phyloP scores from a whole-genome alignment of 2,888 invertebrate genomes.

The Uloborus plumipes region DNA sequence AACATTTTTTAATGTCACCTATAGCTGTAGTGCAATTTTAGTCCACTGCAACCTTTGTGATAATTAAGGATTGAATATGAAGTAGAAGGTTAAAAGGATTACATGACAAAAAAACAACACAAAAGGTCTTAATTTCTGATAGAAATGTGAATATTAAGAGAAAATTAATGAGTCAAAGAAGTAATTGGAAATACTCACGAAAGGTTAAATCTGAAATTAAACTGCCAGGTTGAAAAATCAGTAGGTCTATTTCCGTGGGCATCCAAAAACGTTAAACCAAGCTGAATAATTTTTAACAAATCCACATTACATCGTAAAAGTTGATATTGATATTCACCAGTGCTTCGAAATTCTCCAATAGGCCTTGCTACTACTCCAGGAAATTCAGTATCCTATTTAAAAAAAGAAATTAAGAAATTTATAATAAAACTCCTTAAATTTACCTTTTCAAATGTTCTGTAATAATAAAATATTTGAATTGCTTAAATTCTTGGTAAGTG shows the following conservation, averaged over 20 bases:
- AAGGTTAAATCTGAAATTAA: constrained; percentile 98
- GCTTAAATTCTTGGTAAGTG: too few relatives aligned
- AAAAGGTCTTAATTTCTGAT: too few relatives aligned
- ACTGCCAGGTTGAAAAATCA: constrained; percentile 97
- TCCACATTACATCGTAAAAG: constrained; percentile 85
- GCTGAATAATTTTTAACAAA: constrained; percentile 94
- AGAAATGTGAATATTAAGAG: too few relatives aligned
- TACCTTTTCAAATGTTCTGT: too few relatives aligned
- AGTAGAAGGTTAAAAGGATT: too few relatives aligned
- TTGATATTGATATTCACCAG: constrained; percentile 75
- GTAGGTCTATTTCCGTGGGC: constrained; percentile 95
- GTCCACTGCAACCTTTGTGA: too few relatives aligned
- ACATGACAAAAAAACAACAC: too few relatives aligned
- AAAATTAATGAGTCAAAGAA: too few relatives aligned
- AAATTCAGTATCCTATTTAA: constrained; percentile 92
- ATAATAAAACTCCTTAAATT: neutral
- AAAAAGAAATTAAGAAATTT: constrained; percentile 2
- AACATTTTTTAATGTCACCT: too few relatives aligned
- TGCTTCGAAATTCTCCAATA: constrained; percentile 80
- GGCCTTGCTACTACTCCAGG: constrained; percentile 98
- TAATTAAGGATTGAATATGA: too few relatives aligned
- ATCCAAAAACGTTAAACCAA: constrained; percentile 96
- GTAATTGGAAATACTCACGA: constrained; percentile 77
- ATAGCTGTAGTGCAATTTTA: too few relatives aligned
- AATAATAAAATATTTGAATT: too few relatives aligned